Evolutionary conservation across 2,888 invertebrate species (phyloP).

Genomic region (Drosophila peninsularis): DNA sequence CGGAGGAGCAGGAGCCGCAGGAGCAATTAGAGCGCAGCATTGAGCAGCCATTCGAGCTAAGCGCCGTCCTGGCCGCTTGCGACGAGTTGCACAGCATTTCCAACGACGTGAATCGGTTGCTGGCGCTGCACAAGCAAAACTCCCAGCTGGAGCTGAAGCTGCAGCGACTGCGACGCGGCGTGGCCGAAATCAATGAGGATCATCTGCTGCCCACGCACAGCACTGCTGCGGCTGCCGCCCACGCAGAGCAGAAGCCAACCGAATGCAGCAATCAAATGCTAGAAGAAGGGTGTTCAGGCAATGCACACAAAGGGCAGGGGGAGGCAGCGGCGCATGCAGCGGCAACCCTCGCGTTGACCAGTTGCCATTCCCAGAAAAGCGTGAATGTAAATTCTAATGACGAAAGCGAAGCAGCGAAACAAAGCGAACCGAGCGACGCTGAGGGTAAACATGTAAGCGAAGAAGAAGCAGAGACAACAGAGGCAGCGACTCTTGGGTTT

Average conservation of each 20-base stretch:
- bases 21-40: slow-evolving; percentile 61
- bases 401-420: slow-evolving; percentile 57
- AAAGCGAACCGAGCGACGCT: slow-evolving; percentile 47
- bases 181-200: slow-evolving; percentile 83
- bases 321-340: background rate
- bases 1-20: slow-evolving; percentile 18
- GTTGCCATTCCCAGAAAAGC: slow-evolving; percentile 66
- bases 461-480: slow-evolving; percentile 34
- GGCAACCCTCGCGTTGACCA: slow-evolving; percentile 30
- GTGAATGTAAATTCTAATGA: slow-evolving; percentile 65
- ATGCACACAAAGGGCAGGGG: background rate
- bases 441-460: slow-evolving; percentile 58
- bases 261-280: slow-evolving; percentile 38
- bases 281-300: background rate
- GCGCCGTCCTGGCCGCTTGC: slow-evolving; percentile 72
- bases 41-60: slow-evolving; percentile 45
- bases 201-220: slow-evolving; percentile 58
- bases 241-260: slow-evolving; percentile 42
- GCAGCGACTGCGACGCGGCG: slow-evolving; percentile 80
- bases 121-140: slow-evolving; percentile 78
- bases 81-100: slow-evolving; percentile 82
- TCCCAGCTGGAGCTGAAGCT: slow-evolving; percentile 81
- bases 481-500: slow-evolving; percentile 51
- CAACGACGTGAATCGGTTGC: slow-evolving; percentile 82
- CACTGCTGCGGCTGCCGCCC: slow-evolving; percentile 67